Base-by-base conservation (phyloP, 2,888 invertebrate species). In the Leptothorax acervorum region DNA sequence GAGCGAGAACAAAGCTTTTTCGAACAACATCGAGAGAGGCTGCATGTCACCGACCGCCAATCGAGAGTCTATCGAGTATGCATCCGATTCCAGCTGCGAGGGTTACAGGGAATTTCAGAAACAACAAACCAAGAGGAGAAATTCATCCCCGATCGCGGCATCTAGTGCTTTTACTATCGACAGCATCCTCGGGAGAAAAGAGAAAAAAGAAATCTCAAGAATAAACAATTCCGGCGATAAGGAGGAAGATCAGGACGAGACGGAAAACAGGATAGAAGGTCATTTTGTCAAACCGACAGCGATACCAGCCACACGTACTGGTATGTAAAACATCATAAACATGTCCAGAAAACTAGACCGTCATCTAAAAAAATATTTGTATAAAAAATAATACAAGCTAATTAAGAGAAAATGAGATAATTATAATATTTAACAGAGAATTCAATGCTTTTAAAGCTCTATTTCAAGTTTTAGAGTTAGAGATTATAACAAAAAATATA, bases 121-220 rank as follows among this genome's bases (percentile, higher is more conserved):
- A 35, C 76, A 78, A 3, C 86, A 88, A 31, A 71, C 66, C 0
- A 88, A 86, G 11, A 55, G 86, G 31, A 91, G 87, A 18, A 86
- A 85, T 60, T 82, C 87, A 5, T 85, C 90, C 11, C 87, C 91
- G 55, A 82, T 87, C 3, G 68, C 84, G 11, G 88, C 88, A 71
- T 87, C 92, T n/a, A 94, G 92, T 86, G 93, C 93, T 39, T 94
- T 94, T 68, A 93, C 93, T 3, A 94, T 94, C 76, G 94, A 94
- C 78, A 94, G 91, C 84, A 94, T 94, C 75, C 90, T 94, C 4
- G 93, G 92, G 0, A 85, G 89, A 83, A 82, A 87, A 31, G 87
- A 88, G 9, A 83, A 87, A 11, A 73, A 70, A 2, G 85, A 86
- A n/a, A 85, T 85, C 3, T 76, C 81, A 3, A 75, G 87, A 9